A percentile compares a stretch with the other conserved stretches of the same genome.
Evolutionary conservation across 2,888 invertebrate genomes (phyloP).

Genomic region (Ennomos fuscantarius): DNA sequence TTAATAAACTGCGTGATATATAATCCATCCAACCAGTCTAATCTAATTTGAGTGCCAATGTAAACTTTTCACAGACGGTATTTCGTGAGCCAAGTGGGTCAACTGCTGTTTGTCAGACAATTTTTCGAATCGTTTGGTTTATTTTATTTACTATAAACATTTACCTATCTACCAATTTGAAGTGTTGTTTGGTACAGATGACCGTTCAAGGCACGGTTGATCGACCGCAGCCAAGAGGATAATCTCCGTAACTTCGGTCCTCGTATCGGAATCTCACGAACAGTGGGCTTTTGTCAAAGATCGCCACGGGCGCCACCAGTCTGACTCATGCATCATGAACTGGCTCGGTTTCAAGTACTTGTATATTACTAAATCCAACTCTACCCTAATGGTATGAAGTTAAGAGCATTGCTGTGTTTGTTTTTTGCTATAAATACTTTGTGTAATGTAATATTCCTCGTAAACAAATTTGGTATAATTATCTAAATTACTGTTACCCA

Average conservation of each 20-base stretch:
- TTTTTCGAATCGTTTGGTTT: conserved; percentile 21
- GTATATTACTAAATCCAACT: conserved; percentile 28
- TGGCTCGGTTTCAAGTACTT: conserved; percentile 30
- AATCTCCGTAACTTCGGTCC: conserved; percentile 55
- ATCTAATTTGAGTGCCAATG: conserved; percentile 21
- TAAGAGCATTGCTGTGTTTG: conserved; percentile 4
- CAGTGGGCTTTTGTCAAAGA: conserved; percentile 68
- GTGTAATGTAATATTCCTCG: too few relatives aligned
- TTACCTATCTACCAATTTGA: background rate
- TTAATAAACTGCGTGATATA: too few relatives aligned
- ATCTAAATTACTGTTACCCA: too few relatives aligned
- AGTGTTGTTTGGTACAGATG: conserved; percentile 1
- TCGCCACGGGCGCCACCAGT: conserved; percentile 61
- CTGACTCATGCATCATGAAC: conserved; percentile 50
- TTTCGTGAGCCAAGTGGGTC: conserved; percentile 35
- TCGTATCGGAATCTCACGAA: conserved; percentile 62
- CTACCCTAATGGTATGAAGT: conserved; percentile 16
- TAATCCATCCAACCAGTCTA: conserved; percentile 9
- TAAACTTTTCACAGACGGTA: conserved; percentile 21
- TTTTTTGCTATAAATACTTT: conserved; percentile 9
- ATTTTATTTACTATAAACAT: conserved; percentile 3
- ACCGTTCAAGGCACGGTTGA: conserved; percentile 36
- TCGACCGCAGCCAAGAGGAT: conserved; percentile 40
- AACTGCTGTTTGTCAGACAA: conserved; percentile 43
- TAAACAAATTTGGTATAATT: too few relatives aligned